phyloP scores from a whole-genome alignment of 2,113 vertebrate genomes.

The Tachuris rubrigastra region DNA sequence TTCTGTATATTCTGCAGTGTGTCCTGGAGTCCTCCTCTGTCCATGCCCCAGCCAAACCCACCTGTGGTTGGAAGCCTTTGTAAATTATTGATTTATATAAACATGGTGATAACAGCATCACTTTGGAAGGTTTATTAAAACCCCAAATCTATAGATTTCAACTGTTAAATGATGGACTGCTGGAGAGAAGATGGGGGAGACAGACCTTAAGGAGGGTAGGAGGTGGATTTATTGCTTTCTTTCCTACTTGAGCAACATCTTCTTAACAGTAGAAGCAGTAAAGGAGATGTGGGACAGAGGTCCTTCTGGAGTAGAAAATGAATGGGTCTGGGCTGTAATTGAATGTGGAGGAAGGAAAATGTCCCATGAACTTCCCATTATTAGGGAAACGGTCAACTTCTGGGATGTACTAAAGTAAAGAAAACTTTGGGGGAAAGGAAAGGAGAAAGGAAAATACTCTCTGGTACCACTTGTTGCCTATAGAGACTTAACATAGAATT shows the following conservation, averaged over 20 bases:
- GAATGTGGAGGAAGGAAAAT: not conserved
- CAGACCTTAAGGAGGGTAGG: not conserved
- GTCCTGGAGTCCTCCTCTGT: not conserved
- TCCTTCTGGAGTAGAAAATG: not conserved
- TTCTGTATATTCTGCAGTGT: not conserved
- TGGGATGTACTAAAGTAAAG: not conserved
- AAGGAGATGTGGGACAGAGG: not conserved
- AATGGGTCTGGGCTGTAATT: not conserved
- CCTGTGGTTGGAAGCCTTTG: not conserved
- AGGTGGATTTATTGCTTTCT: not conserved
- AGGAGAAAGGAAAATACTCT: not conserved
- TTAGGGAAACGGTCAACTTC: not conserved
- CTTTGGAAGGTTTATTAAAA: not conserved
- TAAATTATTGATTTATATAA: not conserved
- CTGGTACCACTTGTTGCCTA: not conserved
- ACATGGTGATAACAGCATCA: not conserved
- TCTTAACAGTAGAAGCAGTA: not conserved
- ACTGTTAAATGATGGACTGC: not conserved
- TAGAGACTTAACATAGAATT: not conserved
- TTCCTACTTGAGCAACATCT: not conserved
- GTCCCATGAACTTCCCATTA: not conserved
- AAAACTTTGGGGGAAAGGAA: not conserved
- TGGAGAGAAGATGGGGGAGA: not conserved
- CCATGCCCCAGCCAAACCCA: not conserved
- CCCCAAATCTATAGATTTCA: not conserved